A percentile compares a stretch with the other conserved stretches of the same genome.
Conservation (phyloP, 2,797 vertebrate species). For the Morus bassanus region DNA sequence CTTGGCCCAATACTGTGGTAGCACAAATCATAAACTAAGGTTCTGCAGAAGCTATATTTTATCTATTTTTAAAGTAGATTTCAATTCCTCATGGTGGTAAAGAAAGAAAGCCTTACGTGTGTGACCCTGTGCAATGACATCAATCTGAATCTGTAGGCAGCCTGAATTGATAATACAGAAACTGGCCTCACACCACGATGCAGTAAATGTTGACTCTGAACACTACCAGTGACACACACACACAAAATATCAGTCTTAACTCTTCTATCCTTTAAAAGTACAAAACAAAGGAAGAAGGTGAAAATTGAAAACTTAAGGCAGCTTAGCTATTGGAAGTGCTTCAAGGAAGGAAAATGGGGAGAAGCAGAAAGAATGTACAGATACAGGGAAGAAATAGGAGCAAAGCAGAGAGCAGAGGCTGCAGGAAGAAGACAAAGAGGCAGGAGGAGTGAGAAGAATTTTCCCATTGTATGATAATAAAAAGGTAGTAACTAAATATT, state of each 20-base stretch:
- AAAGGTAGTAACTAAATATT: background rate
- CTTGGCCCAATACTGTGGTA: background rate
- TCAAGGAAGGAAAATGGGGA: background rate
- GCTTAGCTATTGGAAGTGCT: background rate
- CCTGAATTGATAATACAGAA: background rate
- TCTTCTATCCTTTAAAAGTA: background rate
- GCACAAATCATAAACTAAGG: background rate
- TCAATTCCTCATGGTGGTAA: background rate
- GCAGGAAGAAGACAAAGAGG: background rate
- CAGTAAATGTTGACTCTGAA: background rate
- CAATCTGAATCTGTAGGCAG: background rate
- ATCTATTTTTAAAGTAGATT: slow-evolving; percentile 11
- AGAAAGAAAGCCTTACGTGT: background rate
- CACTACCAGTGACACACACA: background rate
- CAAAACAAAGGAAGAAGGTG: background rate
- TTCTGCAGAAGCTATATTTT: slow-evolving; percentile 8
- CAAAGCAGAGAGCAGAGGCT: background rate
- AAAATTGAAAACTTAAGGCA: background rate
- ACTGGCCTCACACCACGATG: background rate
- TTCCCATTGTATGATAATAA: background rate
- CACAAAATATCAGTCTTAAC: background rate
- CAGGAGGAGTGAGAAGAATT: background rate
- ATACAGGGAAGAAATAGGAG: background rate
- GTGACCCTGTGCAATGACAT: slow-evolving; percentile 5
- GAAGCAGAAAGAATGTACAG: background rate